Evolutionary conservation across 1,140 invertebrate species (phyloP).

Genomic region (Microplitis mediator): DNA sequence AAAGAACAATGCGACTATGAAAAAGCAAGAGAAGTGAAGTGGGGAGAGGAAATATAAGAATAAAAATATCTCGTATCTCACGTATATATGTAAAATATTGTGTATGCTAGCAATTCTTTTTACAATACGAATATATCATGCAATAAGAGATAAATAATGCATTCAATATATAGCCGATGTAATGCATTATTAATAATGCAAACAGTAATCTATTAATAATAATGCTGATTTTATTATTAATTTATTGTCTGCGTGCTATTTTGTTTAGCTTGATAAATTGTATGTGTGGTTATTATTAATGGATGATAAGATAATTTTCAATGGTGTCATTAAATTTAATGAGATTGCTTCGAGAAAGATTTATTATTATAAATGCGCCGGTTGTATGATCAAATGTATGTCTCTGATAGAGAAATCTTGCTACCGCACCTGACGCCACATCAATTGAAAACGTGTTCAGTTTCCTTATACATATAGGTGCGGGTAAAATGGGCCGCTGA

Average conservation of each 20-base stretch:
- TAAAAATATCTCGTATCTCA: neutral
- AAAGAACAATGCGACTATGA: neutral
- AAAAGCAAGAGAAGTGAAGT: neutral
- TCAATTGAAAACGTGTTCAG: slow-evolving; percentile 34
- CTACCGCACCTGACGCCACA: neutral
- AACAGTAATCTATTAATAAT: too few relatives aligned
- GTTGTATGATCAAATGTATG: neutral
- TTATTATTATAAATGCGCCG: neutral
- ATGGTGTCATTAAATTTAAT: neutral
- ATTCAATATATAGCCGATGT: too few relatives aligned
- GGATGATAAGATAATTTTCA: neutral
- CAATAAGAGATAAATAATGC: too few relatives aligned
- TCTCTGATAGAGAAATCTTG: slow-evolving; percentile 12
- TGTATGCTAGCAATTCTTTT: too few relatives aligned
- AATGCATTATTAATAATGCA: too few relatives aligned
- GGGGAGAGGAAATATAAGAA: neutral
- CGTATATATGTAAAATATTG: too few relatives aligned
- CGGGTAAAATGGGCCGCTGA: too few relatives aligned
- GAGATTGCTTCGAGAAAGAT: too few relatives aligned
- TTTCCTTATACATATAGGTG: neutral
- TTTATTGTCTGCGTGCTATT: neutral
- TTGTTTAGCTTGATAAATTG: neutral
- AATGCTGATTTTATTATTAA: too few relatives aligned
- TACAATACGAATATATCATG: too few relatives aligned
- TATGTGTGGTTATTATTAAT: neutral